Base-by-base conservation (phyloP, 2,797 vertebrate species). In the Salarias fasciatus region DNA sequence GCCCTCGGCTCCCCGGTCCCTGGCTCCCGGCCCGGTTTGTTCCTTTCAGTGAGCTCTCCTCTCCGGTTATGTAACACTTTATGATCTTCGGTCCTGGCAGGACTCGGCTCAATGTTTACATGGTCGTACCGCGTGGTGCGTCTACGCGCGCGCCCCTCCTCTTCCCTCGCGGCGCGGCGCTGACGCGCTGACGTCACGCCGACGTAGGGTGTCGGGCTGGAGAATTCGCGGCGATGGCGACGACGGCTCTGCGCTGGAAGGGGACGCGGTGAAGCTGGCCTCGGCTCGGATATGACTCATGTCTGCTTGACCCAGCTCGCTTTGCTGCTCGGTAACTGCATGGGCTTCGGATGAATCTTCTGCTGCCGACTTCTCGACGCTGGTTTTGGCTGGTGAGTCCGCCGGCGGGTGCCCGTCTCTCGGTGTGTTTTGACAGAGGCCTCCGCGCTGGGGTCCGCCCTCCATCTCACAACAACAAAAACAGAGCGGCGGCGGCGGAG, bases 401-500 rank as follows among this genome's bases (percentile, higher is more conserved):
- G 63, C 76, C 58, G 77, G 79, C 35, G 11, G 38, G 41, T 78
- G 53, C 67, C 75, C 47, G 67, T 70, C 73, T 47, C 67, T 88
- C 46, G 53, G 35, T 85, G 75, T 87, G 91, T 92, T 93, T 89
- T 88, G 89, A 89, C 82, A 71, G 88, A 91, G 93, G 93, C 92
- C 91, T 93, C 83, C 72, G 77, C 49, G 69, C 66, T 62, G 92
- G 92, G 92, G 88, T 93, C 93, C 93, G 93, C 93, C 93, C 93
- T 94, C 93, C 89, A 91, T 91, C 92, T 93, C 92, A 91, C 80
- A 89, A 94, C 91, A 93, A 93, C 89, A 93, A 92, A 84, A 92
- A 92, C 91, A 90, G 77, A 83, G 78, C 74, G 30, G 62, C 59
- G 68, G 62, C 83, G 83, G 76, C 84, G 69, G n/a, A n/a, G n/a